A percentile compares a stretch with the other conserved stretches of the same genome.
These are phyloP conservation scores for Tragelaphus eurycerus DNA, from an alignment of 2,797 vertebrate genomes.

Conservation along the genomic window DNA sequence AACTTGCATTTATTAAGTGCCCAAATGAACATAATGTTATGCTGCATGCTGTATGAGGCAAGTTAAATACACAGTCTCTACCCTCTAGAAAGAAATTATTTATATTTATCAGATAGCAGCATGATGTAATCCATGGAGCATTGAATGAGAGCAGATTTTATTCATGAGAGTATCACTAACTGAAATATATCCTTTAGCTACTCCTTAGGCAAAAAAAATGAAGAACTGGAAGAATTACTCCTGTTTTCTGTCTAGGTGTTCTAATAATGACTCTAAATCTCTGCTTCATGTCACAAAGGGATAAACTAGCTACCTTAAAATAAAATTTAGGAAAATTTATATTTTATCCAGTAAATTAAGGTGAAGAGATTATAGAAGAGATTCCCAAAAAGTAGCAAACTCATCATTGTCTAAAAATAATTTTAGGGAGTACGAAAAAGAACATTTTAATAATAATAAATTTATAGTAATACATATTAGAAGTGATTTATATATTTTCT, in stretches of 20 bases:
- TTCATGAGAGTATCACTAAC: background rate
- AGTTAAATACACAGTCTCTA: slow-evolving; percentile 45
- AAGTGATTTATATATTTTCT: background rate
- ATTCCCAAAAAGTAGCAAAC: background rate
- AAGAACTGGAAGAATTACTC: background rate
- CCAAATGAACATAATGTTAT: slow-evolving; percentile 47
- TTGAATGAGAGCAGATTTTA: background rate
- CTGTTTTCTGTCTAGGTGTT: background rate
- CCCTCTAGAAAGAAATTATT: slow-evolving; percentile 12
- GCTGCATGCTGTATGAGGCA: slow-evolving; percentile 11
- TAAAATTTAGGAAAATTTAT: background rate
- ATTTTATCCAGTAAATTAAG: slow-evolving; percentile 7
- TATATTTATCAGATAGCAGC: slow-evolving; percentile 6
- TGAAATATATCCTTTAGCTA: background rate
- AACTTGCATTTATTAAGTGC: slow-evolving; percentile 51
- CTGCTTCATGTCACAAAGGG: background rate
- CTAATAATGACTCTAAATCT: background rate
- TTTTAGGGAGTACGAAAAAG: background rate
- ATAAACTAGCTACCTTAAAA: background rate
- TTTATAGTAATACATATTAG: background rate
- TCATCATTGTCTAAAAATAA: background rate
- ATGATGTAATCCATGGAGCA: background rate
- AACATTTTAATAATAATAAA: background rate
- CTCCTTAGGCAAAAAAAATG: background rate
- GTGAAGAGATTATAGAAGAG: background rate